A percentile compares a stretch with the other conserved stretches of the same genome.
phyloP scores from a whole-genome alignment of 2,888 invertebrate genomes.

The Dolichopus griseipennis region DNA sequence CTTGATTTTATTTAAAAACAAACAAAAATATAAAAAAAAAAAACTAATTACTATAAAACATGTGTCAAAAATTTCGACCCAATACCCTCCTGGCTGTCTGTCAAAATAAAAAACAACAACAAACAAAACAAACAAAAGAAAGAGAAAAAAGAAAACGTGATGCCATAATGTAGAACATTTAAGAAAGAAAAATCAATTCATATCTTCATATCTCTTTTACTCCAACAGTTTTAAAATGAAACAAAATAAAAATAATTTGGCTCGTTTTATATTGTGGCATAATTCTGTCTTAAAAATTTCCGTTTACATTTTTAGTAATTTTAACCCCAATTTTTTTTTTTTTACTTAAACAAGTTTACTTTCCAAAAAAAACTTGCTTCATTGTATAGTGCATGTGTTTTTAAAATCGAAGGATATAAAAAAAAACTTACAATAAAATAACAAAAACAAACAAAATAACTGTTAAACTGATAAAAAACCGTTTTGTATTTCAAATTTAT shows the following conservation, averaged over 20 bases:
- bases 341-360: too few relatives aligned
- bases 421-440: too few relatives aligned
- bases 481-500: too few relatives aligned
- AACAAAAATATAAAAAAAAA: not conserved
- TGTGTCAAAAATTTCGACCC: conserved; percentile 6
- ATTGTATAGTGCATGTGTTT: too few relatives aligned
- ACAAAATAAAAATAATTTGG: too few relatives aligned
- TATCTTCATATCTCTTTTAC: not conserved
- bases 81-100: not conserved
- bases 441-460: too few relatives aligned
- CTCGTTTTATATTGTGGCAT: not conserved
- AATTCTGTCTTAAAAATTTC: not conserved
- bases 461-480: too few relatives aligned
- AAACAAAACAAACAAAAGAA: too few relatives aligned
- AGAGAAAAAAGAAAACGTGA: not conserved
- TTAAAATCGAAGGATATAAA: too few relatives aligned
- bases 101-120: not conserved
- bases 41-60: not conserved
- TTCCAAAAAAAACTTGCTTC: too few relatives aligned
- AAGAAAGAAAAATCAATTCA: not conserved
- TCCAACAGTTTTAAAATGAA: not conserved
- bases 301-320: not conserved
- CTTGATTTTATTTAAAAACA: too few relatives aligned
- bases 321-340: too few relatives aligned
- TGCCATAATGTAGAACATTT: not conserved